These are phyloP conservation scores for Eira barbara DNA, from an alignment of 2,113 vertebrate species.

Conservation along the genomic window DNA sequence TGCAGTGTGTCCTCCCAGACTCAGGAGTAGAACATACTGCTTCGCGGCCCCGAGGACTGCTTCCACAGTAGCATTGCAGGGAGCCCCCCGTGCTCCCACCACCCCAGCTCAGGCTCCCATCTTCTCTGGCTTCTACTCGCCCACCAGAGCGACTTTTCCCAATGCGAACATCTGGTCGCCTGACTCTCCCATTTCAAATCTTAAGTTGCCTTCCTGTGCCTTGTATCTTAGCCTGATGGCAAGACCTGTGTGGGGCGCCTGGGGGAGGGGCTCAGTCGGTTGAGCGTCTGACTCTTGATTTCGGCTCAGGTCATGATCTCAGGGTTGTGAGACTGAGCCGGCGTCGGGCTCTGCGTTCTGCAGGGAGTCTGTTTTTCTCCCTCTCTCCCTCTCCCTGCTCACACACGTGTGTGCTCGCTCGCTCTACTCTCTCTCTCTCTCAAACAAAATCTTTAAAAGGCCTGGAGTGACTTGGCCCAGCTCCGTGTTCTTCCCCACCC, in stretches of 20 bases:
- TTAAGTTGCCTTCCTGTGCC: rapidly evolving
- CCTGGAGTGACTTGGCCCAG: not conserved
- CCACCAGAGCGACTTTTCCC: not conserved
- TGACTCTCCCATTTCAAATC: not conserved
- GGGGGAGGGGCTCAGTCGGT: rapidly evolving
- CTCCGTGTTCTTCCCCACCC: not conserved
- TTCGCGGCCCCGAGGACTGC: too few relatives aligned
- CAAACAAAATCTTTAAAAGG: not conserved
- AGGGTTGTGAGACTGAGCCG: not conserved
- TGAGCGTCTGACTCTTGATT: not conserved
- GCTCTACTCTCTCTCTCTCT: not conserved
- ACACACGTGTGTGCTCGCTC: not conserved
- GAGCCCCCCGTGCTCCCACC: rapidly evolving
- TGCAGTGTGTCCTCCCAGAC: not conserved
- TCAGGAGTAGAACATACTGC: rapidly evolving
- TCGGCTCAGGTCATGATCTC: not conserved
- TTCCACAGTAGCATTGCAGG: rapidly evolving
- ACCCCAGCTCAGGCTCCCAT: rapidly evolving
- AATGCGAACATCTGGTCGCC: rapidly evolving
- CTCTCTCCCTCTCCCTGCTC: not conserved
- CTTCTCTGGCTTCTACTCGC: not conserved
- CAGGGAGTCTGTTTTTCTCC: not conserved
- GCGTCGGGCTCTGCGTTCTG: not conserved
- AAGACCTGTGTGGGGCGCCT: not conserved
- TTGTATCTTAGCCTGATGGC: not conserved